Evolutionary conservation across 1,140 invertebrate genomes (phyloP).

Genomic region (Drosophila seguyi): DNA sequence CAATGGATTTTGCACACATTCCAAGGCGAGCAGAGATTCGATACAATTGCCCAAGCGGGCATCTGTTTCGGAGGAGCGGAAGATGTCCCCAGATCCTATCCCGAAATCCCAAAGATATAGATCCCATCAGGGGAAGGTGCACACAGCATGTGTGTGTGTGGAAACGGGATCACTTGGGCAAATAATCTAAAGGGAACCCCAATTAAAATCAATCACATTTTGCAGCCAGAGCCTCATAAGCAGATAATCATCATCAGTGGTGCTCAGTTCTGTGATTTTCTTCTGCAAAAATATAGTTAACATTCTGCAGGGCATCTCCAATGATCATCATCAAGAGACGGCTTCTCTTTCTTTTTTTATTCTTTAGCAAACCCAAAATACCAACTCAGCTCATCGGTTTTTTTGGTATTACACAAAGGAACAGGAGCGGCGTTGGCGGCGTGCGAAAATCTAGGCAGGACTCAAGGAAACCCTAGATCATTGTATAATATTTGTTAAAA

Average conservation of each 20-base stretch:
- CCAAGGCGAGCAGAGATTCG: not conserved
- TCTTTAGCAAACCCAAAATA: constrained; percentile 14
- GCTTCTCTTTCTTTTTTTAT: constrained; percentile 11
- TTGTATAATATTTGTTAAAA: constrained; percentile 72
- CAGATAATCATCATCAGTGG: constrained; percentile 55
- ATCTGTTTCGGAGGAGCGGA: not conserved
- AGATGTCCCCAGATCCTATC: constrained; percentile 72
- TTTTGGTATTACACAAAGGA: constrained; percentile 29
- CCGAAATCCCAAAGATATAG: constrained; percentile 19
- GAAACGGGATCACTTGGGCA: constrained; percentile 53
- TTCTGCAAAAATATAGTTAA: too few relatives aligned
- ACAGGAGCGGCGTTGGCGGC: constrained; percentile 20
- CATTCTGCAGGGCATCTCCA: not conserved
- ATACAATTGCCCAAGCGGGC: constrained; percentile 30
- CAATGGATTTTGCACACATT: constrained; percentile 81
- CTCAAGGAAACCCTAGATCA: constrained; percentile 54
- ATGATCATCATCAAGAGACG: constrained; percentile 1
- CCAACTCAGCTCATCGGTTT: constrained; percentile 17
- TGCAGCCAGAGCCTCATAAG: constrained; percentile 55
- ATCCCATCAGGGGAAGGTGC: constrained; percentile 4
- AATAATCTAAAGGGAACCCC: constrained; percentile 48
- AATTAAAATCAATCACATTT: constrained; percentile 82
- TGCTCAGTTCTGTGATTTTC: not conserved
- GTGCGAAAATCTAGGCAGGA: constrained; percentile 29
- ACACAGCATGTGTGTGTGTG: constrained; percentile 11